Conservation (phyloP, 2,113 vertebrate genomes). For the Microtus montanus region DNA sequence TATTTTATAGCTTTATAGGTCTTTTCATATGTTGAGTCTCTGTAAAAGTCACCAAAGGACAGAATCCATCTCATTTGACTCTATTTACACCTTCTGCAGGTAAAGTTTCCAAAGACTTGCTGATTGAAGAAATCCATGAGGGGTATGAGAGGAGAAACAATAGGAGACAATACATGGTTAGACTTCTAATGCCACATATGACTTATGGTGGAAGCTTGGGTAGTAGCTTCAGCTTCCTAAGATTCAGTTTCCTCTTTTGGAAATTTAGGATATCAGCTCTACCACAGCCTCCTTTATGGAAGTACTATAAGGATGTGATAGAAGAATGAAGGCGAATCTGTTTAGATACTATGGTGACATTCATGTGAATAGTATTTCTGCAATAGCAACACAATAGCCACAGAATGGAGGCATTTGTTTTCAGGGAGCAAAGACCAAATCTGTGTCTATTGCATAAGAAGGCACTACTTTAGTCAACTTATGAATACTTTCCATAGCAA, state of each 20-base stretch:
- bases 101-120: slow-evolving; percentile 22
- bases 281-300: slow-evolving; percentile 70
- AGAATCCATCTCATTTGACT: not conserved
- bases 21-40: not conserved
- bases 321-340: slow-evolving; percentile 36
- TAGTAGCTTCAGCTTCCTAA: slow-evolving; percentile 19
- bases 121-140: not conserved
- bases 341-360: slow-evolving; percentile 48
- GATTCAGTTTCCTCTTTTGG: slow-evolving; percentile 41
- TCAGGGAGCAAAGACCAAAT: slow-evolving; percentile 15
- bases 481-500: slow-evolving; percentile 32
- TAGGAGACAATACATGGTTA: slow-evolving; percentile 49
- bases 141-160: slow-evolving; percentile 13
- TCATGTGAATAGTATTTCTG: slow-evolving; percentile 17
- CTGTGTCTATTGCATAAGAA: slow-evolving; percentile 43
- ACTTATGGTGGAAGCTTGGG: not conserved
- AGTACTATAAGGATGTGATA: not conserved
- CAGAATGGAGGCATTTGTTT: not conserved
- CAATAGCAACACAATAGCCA: not conserved
- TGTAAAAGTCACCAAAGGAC: slow-evolving; percentile 16
- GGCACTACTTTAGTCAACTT: not conserved
- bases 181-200: not conserved
- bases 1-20: slow-evolving; percentile 26
- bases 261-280: slow-evolving; percentile 36
- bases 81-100: not conserved